Evolutionary conservation across 2,113 vertebrate genomes (phyloP).

Genomic region (Gambusia holbrooki): DNA sequence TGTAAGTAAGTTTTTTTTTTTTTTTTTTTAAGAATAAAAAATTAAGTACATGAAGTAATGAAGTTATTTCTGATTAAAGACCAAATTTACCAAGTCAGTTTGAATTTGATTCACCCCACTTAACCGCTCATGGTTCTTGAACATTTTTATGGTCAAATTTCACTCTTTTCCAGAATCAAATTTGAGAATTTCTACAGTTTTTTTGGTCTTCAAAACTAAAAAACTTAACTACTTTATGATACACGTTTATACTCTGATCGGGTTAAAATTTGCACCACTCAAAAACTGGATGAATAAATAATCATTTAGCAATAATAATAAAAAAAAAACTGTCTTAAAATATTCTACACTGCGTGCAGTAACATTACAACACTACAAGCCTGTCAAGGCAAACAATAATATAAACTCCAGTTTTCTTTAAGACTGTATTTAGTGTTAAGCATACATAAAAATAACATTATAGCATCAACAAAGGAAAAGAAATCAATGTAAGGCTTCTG

Average conservation of each 20-base stretch:
- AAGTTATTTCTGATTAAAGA: not conserved
- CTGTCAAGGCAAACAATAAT: not conserved
- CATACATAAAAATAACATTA: conserved; percentile 6
- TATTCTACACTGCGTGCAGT: not conserved
- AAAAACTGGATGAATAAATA: not conserved
- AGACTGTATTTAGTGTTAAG: not conserved
- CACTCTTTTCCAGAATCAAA: not conserved
- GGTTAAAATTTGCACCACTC: not conserved
- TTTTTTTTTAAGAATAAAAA: not conserved
- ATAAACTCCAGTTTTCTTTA: not conserved
- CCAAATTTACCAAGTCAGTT: not conserved
- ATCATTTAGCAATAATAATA: not conserved
- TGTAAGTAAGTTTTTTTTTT: not conserved
- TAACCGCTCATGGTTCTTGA: not conserved
- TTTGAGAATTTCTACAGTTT: not conserved
- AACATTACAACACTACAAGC: not conserved
- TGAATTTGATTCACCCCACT: not conserved
- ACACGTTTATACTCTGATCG: too few species aligned
- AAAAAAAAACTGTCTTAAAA: not conserved
- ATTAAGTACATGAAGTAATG: not conserved
- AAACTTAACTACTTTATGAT: too few species aligned
- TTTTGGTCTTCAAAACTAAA: too few species aligned
- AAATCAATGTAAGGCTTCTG: conserved; percentile 2
- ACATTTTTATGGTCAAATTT: not conserved
- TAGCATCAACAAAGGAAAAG: conserved; percentile 22